Base-by-base conservation (phyloP, 2,113 vertebrate species). In the Etheostoma spectabile region DNA sequence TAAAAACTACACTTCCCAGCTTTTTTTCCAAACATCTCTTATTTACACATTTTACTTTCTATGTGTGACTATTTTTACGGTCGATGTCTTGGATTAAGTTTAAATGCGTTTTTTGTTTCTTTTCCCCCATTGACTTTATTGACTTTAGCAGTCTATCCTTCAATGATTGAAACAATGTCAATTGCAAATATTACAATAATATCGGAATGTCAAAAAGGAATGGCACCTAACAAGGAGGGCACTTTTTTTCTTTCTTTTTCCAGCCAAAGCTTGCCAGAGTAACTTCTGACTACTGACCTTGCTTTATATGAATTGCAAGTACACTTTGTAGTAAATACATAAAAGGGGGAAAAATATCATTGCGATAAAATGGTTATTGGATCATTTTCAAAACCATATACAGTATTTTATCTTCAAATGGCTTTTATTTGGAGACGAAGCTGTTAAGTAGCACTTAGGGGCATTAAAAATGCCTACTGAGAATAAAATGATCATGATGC, bases 381-480 rank as follows among this genome's bases (percentile, higher is more conserved):
- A 74, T 18, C 30, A 51, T 60, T 52, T 66, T 74, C 22, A 49
- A 52, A 59, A 53, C 46, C 33, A 45, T 30, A 30, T 60, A 6
- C 6, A 80, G 30, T 24, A 48, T 56, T 72, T 42, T 18, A 22
- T 11, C 18, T 1, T 30, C 6, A 61, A 67, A 67, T 46, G 33
- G 46, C 33, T 22, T 63, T 56, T 24, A 71, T 61, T 52, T 57
- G 30, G 51, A 42, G 70, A 67, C n/a, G 0, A 42, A 57, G 70
- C 46, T 59, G 13, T 80, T 74, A 68, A 61, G 33, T 42, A 53
- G 45, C 63, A 74, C 62, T 60, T 60, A 27, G 21, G 45, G 8
- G 59, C 51, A 57, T 71, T 71, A 49, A 35, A 33, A 48, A 27
- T 42, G 19, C 24, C 45, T 38, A 61, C 76, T 42, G n/a, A 27